A percentile compares a stretch with the other conserved stretches of the same genome.
phyloP scores from a whole-genome alignment of 2,797 vertebrate species.

The Aotus griseimembra region DNA sequence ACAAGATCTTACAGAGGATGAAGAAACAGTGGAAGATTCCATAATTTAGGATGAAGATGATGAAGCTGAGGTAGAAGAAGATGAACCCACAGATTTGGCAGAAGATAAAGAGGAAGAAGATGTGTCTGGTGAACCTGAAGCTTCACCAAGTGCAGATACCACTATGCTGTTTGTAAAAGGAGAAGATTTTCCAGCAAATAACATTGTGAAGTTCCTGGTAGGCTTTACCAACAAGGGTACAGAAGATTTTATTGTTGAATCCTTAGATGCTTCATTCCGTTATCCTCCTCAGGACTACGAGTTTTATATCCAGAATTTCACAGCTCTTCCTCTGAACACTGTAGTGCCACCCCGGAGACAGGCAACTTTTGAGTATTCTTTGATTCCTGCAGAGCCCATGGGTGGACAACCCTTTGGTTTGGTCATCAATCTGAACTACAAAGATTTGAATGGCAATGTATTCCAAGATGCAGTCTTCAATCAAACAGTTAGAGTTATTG shows the following conservation, averaged over 20 bases:
- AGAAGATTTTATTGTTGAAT: conserved; percentile 95
- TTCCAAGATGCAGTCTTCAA: too few species aligned
- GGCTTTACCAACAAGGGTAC: conserved; percentile 97
- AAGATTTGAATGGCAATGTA: conserved; percentile 87
- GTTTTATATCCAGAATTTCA: conserved; percentile 99
- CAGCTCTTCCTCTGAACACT: conserved; percentile 89
- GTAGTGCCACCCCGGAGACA: conserved; percentile 93
- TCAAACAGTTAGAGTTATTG: too few species aligned
- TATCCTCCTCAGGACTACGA: conserved; percentile 97
- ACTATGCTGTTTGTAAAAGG: too few species aligned
- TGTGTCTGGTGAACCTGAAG: too few species aligned
- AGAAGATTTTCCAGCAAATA: conserved; percentile 96
- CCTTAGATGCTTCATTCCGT: conserved; percentile 97
- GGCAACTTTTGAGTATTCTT: conserved; percentile 98
- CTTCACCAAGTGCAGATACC: too few species aligned
- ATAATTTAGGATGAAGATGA: conserved; percentile 97
- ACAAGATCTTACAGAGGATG: conserved; percentile 96
- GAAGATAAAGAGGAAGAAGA: too few species aligned
- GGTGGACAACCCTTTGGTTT: conserved; percentile 97
- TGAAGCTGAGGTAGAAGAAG: conserved; percentile 98
- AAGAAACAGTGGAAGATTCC: conserved; percentile 94
- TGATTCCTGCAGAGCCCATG: conserved; percentile 99
- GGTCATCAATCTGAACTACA: conserved; percentile 99
- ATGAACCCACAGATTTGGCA: conserved; percentile 95
- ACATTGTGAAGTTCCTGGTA: conserved; percentile 98